Percentiles rank a stretch among this genome's conserved stretches.
These are phyloP conservation scores for Euwallacea fornicatus DNA, from an alignment of 1,140 invertebrate species.

Conservation along the genomic window DNA sequence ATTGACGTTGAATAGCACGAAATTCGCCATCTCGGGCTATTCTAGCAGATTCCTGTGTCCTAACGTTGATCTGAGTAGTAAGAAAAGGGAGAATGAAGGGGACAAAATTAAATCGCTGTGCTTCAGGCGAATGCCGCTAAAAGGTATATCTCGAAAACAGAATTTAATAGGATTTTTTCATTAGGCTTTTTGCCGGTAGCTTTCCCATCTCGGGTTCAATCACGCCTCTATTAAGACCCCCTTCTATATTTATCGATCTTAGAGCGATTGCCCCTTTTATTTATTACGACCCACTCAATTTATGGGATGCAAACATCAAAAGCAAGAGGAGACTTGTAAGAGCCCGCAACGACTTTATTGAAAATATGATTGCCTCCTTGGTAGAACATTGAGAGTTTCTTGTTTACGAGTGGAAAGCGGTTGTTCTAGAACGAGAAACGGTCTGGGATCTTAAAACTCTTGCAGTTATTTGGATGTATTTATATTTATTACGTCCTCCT, in stretches of 20 bases:
- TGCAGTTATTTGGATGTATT: not conserved
- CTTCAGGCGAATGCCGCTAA: slow-evolving; percentile 26
- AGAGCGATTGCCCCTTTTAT: slow-evolving; percentile 21
- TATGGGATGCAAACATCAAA: slow-evolving; percentile 31
- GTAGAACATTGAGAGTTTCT: slow-evolving; percentile 9
- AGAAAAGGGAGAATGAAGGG: slow-evolving; percentile 29
- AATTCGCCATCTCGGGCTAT: slow-evolving; percentile 4
- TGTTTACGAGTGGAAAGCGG: slow-evolving; percentile 13
- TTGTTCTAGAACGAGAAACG: slow-evolving; percentile 7
- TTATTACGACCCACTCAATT: slow-evolving; percentile 24
- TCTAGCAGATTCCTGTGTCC: slow-evolving; percentile 10
- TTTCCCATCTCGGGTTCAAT: slow-evolving; percentile 32
- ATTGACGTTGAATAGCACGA: slow-evolving; percentile 15
- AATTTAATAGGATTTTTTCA: slow-evolving; percentile 41
- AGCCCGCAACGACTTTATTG: slow-evolving; percentile 17
- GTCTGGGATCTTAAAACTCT: not conserved
- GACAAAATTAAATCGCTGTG: slow-evolving; percentile 31
- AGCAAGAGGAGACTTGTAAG: slow-evolving; percentile 16
- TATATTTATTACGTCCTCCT: too few relatives aligned
- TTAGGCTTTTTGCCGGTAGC: slow-evolving; percentile 37
- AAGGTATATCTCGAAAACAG: slow-evolving; percentile 36
- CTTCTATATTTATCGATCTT: slow-evolving; percentile 35
- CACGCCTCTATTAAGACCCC: slow-evolving; percentile 35
- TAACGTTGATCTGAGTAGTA: slow-evolving; percentile 21
- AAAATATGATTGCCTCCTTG: slow-evolving; percentile 25